phyloP scores from a whole-genome alignment of 2,797 vertebrate species.

The Anas bahamensis region DNA sequence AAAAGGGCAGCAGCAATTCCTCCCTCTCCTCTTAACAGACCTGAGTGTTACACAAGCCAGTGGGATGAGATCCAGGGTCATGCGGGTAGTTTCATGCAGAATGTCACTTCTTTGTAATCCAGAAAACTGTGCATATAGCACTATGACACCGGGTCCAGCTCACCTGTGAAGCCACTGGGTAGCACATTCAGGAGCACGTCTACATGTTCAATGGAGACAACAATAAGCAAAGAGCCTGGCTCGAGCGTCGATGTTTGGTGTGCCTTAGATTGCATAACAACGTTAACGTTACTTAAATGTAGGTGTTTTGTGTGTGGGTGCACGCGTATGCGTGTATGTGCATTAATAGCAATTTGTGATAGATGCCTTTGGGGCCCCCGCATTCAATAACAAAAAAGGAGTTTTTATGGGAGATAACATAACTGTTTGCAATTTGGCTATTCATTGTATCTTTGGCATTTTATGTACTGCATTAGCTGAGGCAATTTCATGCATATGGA shows the following conservation, averaged over 20 bases:
- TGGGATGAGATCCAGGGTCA: not conserved
- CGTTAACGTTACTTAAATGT: constrained; percentile 74
- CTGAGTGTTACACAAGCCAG: not conserved
- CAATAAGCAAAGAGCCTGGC: not conserved
- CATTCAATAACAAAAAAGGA: constrained; percentile 82
- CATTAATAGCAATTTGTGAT: constrained; percentile 90
- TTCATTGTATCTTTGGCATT: constrained; percentile 97
- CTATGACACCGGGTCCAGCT: fast-evolving
- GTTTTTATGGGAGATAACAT: constrained; percentile 93
- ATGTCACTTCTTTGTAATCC: not conserved
- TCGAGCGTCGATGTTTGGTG: not conserved
- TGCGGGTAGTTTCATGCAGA: not conserved
- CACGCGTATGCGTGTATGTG: not conserved
- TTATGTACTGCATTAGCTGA: constrained; percentile 97
- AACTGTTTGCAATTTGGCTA: constrained; percentile 95
- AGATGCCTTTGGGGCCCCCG: constrained; percentile 88
- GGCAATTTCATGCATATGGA: constrained; percentile 99
- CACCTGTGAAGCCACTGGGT: too few species aligned
- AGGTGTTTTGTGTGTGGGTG: constrained; percentile 41
- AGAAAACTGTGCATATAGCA: fast-evolving
- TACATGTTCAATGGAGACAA: fast-evolving
- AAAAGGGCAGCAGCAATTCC: not conserved
- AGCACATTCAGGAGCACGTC: fast-evolving
- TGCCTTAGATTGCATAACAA: constrained; percentile 5
- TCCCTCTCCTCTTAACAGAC: not conserved